phyloP scores from a whole-genome alignment of 2,888 invertebrate genomes.

The Ichneumon xanthorius region DNA sequence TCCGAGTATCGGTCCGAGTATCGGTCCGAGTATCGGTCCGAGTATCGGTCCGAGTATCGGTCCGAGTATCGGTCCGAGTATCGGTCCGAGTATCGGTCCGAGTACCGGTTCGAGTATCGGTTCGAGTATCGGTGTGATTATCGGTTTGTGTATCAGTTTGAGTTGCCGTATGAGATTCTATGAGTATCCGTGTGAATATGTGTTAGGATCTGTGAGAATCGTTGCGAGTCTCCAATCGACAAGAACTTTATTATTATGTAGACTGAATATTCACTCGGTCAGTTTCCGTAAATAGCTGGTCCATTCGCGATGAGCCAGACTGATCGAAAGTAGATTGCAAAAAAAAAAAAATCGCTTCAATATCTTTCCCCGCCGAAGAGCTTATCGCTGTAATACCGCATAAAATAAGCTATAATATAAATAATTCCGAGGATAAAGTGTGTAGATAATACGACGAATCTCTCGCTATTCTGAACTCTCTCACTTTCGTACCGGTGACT shows the following conservation, averaged over 20 bases:
- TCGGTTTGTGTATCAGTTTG: no score
- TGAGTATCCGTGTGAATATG: not conserved
- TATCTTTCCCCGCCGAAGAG: not conserved
- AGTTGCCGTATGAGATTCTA: no score
- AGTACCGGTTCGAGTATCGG: no score
- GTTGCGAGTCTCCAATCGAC: no score
- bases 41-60: no score
- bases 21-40: no score
- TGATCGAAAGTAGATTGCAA: not conserved
- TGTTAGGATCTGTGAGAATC: no score
- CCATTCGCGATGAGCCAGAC: not conserved
- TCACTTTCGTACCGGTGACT: slow-evolving; percentile 30
- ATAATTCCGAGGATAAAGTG: slow-evolving; percentile 16
- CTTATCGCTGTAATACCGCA: not conserved
- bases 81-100: no score
- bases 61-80: no score
- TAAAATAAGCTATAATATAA: not conserved
- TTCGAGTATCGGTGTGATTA: no score
- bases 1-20: no score
- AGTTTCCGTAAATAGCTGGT: not conserved
- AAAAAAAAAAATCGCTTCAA: not conserved
- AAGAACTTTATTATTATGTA: no score
- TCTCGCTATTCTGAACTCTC: slow-evolving; percentile 7
- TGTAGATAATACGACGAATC: slow-evolving; percentile 10
- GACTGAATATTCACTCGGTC: not conserved